These are phyloP conservation scores for Pycnonotus jocosus DNA, from an alignment of 2,113 vertebrate genomes.

Conservation along the genomic window DNA sequence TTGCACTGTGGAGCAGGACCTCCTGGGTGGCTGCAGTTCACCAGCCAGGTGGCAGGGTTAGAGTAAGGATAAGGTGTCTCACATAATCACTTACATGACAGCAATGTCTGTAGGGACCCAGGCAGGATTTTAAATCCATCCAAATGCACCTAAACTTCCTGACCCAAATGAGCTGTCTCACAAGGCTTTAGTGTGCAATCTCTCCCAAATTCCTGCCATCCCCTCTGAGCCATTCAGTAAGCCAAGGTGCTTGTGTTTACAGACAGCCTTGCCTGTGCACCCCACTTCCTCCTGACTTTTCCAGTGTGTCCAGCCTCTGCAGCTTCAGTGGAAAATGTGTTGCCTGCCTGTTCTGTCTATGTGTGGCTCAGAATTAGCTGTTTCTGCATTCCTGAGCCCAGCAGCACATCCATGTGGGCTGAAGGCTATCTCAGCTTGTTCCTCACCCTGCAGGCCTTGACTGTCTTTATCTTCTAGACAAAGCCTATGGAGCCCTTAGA, in stretches of 20 bases:
- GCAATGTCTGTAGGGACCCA: not conserved
- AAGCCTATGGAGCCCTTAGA: not conserved
- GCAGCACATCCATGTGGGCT: fast-evolving
- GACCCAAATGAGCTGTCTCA: not conserved
- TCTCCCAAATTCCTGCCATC: not conserved
- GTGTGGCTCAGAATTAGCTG: not conserved
- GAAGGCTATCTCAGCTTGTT: not conserved
- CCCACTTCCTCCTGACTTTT: not conserved
- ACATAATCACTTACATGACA: not conserved
- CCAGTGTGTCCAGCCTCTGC: not conserved
- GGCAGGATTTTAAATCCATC: not conserved
- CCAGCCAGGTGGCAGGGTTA: not conserved
- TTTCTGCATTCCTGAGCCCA: not conserved
- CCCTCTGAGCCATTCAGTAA: not conserved
- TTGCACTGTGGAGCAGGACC: not conserved
- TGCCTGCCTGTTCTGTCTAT: not conserved
- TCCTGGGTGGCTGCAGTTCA: not conserved
- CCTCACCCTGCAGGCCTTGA: not conserved
- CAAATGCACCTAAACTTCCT: not conserved
- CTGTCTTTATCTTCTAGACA: not conserved
- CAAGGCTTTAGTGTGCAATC: not conserved
- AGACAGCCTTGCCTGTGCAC: not conserved
- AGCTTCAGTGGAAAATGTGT: not conserved
- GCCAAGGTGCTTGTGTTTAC: fast-evolving
- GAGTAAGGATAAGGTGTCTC: not conserved